A percentile compares a stretch with the other conserved stretches of the same genome.
These are phyloP conservation scores for Herpetotheres cachinnans DNA, from an alignment of 2,113 vertebrate species.

Conservation along the genomic window DNA sequence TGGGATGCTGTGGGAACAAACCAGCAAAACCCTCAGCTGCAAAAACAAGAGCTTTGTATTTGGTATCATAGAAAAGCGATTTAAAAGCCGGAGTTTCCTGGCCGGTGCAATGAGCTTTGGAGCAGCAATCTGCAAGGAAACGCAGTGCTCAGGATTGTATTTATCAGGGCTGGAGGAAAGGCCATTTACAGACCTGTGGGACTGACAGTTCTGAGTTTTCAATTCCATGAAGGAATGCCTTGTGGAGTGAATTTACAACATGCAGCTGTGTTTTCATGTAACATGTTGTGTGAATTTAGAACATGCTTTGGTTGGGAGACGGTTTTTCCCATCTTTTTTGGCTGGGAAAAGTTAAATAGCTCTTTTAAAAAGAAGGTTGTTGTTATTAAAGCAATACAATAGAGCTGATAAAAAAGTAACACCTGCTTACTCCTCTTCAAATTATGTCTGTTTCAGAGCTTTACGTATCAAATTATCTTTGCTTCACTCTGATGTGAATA, in stretches of 20 bases:
- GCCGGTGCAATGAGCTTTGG: not conserved
- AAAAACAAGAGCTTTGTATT: not conserved
- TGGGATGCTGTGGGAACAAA: not conserved
- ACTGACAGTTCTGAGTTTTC: not conserved
- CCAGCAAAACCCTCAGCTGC: not conserved
- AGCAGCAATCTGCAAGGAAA: not conserved
- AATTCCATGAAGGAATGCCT: not conserved
- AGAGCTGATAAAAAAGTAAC: conserved; percentile 13
- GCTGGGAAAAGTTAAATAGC: not conserved
- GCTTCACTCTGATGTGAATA: conserved; percentile 22
- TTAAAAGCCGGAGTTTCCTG: not conserved
- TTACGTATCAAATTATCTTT: conserved; percentile 14
- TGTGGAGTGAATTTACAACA: not conserved
- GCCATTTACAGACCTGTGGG: not conserved
- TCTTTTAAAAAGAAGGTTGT: not conserved
- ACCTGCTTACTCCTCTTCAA: conserved; percentile 45
- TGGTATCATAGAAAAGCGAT: not conserved
- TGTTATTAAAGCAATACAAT: conserved; percentile 38
- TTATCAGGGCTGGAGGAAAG: not conserved
- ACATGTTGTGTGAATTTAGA: not conserved
- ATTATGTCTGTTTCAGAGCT: conserved; percentile 17
- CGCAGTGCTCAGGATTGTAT: not conserved
- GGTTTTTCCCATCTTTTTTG: not conserved
- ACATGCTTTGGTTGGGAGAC: not conserved
- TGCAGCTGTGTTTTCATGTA: not conserved